These are phyloP conservation scores for Pandemis cinnamomeana DNA, from an alignment of 2,888 invertebrate species.

Conservation along the genomic window DNA sequence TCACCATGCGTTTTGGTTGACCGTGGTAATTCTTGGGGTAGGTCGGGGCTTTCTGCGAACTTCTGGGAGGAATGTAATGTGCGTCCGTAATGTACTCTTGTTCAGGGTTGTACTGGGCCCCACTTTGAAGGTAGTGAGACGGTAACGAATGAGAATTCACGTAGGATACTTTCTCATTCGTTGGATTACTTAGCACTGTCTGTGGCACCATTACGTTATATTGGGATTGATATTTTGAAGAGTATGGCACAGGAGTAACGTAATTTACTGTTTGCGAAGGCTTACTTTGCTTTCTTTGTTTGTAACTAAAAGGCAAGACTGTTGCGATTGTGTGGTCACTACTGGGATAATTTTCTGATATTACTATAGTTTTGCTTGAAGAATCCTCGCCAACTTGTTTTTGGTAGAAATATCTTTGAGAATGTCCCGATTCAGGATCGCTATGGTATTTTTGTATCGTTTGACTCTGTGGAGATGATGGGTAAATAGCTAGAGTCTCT, in stretches of 20 bases:
- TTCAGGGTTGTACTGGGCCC: constrained; percentile 61
- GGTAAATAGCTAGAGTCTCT: constrained; percentile 57
- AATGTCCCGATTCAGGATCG: constrained; percentile 53
- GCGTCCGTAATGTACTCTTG: constrained; percentile 64
- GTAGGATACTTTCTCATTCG: constrained; percentile 71
- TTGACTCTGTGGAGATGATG: constrained; percentile 56
- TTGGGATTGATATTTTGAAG: constrained; percentile 71
- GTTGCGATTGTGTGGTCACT: constrained; percentile 84
- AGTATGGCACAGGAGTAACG: constrained; percentile 72
- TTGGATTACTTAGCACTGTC: constrained; percentile 65
- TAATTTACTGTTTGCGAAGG: constrained; percentile 72
- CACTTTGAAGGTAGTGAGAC: constrained; percentile 58
- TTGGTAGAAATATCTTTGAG: constrained; percentile 66
- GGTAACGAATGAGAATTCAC: constrained; percentile 73
- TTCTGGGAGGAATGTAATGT: constrained; percentile 62
- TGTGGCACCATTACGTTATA: constrained; percentile 79
- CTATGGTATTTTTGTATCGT: constrained; percentile 57
- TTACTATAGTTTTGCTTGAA: constrained; percentile 61
- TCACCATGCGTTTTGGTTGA: constrained; percentile 73
- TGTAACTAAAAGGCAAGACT: constrained; percentile 72
- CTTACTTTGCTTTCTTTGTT: constrained; percentile 54
- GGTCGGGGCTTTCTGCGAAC: constrained; percentile 64
- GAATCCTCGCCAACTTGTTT: constrained; percentile 59
- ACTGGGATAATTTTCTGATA: constrained; percentile 85
- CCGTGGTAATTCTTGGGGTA: constrained; percentile 74